Percentiles rank a stretch among this genome's conserved stretches.
Conservation (phyloP, 2,113 vertebrate species). For the Lasiurus borealis region DNA sequence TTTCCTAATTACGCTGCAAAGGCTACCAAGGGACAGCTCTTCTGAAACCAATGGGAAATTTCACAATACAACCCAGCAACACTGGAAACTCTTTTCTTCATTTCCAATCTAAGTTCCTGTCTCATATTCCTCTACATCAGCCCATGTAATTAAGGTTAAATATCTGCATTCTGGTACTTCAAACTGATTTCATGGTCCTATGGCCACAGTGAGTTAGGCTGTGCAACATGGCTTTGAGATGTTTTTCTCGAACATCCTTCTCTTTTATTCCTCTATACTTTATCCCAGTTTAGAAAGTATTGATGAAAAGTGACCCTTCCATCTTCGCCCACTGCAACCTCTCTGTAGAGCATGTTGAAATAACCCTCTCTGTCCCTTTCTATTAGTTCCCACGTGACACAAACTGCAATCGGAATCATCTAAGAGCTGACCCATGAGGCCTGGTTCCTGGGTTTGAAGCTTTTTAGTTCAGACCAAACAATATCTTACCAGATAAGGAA, state of each 20-base stretch:
- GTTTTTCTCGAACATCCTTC: neutral
- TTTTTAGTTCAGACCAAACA: constrained; percentile 23
- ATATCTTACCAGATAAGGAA: constrained; percentile 94
- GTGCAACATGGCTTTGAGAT: neutral
- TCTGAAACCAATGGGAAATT: neutral
- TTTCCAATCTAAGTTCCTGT: constrained; percentile 31
- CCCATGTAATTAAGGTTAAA: neutral
- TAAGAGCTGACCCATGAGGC: neutral
- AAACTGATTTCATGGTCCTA: neutral
- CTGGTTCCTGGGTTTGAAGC: neutral
- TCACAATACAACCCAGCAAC: neutral
- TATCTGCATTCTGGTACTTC: neutral
- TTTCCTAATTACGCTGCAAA: neutral
- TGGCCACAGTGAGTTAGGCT: neutral
- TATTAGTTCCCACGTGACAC: neutral
- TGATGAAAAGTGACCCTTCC: neutral
- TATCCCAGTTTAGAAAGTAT: constrained; percentile 1
- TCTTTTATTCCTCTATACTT: neutral
- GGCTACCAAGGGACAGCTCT: neutral
- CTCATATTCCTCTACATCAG: neutral
- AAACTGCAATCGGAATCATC: neutral
- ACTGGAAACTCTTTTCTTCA: neutral
- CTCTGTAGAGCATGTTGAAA: neutral
- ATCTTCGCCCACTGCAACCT: neutral
- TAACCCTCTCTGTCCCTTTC: neutral